Base-by-base conservation (phyloP, 2,888 invertebrate species). In the Julus scandinavius region DNA sequence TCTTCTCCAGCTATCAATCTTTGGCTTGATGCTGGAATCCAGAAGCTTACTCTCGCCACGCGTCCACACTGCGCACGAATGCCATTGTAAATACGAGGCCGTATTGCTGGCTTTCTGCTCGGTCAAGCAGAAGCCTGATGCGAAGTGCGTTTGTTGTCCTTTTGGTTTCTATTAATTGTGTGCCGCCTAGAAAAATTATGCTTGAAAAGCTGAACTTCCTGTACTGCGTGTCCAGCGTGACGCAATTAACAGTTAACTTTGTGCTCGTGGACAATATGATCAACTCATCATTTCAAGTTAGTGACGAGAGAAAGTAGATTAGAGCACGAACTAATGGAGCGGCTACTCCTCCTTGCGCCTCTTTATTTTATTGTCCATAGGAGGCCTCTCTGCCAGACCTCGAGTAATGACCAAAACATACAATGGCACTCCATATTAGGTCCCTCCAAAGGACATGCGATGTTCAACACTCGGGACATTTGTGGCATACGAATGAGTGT, bases 171-270 rank as follows among this genome's bases (percentile, higher is more conserved):
- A 72, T 72, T 72, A 72, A 72, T 72, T 72, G 72, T 72, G 29
- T 72, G 72, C 72, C 72, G 72, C 72, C 7, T 20, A 20, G 72
- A 72, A 72, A 72, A 72, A 72, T 72, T 72, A 72, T 72, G 72
- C 72, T 72, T 72, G 20, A 29, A 20, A 72, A 72, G 29, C 72
- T 72, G 72, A 29, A 72, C 72, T 72, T 72, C 72, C 72, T 72
- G 72, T 72, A n/a, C 72, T n/a, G 72, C 72, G 72, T 72, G 72
- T 72, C 72, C 72, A 72, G 72, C 72, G 72, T 72, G 72, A 72
- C 72, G 72, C n/a, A 72, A 72, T 72, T 72, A 72, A 72, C 72
- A 72, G 72, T 72, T 29, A 72, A 72, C 72, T 72, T 72, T 29
- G 72, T 20, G 29, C 72, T 20, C 7, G 29, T n/a, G 9, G 20